Base-by-base conservation (phyloP, 2,888 invertebrate species). In the Amitus sp. region DNA sequence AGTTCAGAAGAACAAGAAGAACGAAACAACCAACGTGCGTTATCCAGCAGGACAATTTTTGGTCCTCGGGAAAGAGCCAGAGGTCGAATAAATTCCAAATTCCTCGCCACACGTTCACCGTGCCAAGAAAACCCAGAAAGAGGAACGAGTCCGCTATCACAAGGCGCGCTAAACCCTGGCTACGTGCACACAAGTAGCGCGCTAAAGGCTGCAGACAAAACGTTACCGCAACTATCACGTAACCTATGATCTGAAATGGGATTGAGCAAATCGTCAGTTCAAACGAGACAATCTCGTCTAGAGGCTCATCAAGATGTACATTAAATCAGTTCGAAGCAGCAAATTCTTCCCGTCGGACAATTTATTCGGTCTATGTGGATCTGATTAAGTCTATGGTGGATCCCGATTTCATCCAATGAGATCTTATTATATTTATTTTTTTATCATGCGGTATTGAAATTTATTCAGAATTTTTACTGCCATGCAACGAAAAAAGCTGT, bases 21-120 rank as follows among this genome's bases (percentile, higher is more conserved):
- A 89, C 77, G 62, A 94, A 86, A 65, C 93, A 91, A 58, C 90
- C 86, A 69, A 89, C 83, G 81, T 93, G 91, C 0, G 92, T 92
- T 63, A 92, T 86, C 91, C 92, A 92, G 79, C 90, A 92, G 80
- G 94, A 94, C 66, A 92, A 80, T 62, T 89, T 86, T 42, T 86
- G 86, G 70, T 90, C 85, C 60, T 92, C 93, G 89, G 86, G 73
- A 75, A 85, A 63, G 64, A 94, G 87, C 82, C 92, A 92, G 30
- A 90, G 83, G 80, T 95, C 93, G 18, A 94, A 84, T 54, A 92
- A 82, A 64, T 89, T 90, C 94, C 95, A 95, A 53, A 94, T 87
- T 10, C 94, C 94, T 42, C 95, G 86, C 95, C 95, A 95, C 9
- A 94, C 91, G 80, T 94, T 94, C 49, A 95, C 90, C 0, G 93